Evolutionary conservation across 2,113 vertebrate genomes (phyloP), one percentile per base, ranked within the genome.

Genomic region (Eupsittula cactorum): DNA sequence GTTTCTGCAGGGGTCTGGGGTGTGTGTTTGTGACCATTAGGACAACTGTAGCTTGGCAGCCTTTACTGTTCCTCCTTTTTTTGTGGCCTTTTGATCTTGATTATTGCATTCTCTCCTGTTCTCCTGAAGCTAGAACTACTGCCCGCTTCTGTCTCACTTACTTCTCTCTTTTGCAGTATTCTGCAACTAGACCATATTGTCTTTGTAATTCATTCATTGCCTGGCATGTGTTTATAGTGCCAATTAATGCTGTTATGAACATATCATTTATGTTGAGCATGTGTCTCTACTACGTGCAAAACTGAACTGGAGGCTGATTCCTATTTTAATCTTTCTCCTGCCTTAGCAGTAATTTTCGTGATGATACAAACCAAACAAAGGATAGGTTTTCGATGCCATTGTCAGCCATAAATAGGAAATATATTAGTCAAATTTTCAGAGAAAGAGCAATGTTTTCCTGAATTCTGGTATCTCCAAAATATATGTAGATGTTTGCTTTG

Each of bases 191-290:
- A 27, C 42, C 49, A 11, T 11, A 18, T 10, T 29, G 23, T 20
- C 49, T 86, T 41, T 78, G 28, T 52, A 83, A 53, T 81, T 41
- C 15, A 16, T 46, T 73, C 28, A 2, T 25, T 93, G 55, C 11
- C 33, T 53, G 29, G 35, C 33, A 28, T 5, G 4, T 6, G 16
- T 29, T 75, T 67, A 12, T 37, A 37, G 41, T 62, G 67, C 33
- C 52, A 52, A 13, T 24, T 78, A 39, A 64, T 44, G 27, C 35
- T 78, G 29, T 21, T 46, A 14, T 39, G 73, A 78, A 60, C 1
- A 0, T 39, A 35, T 9, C 1, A 37, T 83, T 77, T 70, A 33
- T n/a, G 11, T 25, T 74, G 41, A 55, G 2, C 28, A 17, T 6
- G 4, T 62, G n/a, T 27, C 11, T 82, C 64, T 86, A 6, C 28